Percentiles rank a stretch among this genome's conserved stretches.
Evolutionary conservation across 2,888 invertebrate species (phyloP).

Genomic region (Sinopyrophorus schimmeli): DNA sequence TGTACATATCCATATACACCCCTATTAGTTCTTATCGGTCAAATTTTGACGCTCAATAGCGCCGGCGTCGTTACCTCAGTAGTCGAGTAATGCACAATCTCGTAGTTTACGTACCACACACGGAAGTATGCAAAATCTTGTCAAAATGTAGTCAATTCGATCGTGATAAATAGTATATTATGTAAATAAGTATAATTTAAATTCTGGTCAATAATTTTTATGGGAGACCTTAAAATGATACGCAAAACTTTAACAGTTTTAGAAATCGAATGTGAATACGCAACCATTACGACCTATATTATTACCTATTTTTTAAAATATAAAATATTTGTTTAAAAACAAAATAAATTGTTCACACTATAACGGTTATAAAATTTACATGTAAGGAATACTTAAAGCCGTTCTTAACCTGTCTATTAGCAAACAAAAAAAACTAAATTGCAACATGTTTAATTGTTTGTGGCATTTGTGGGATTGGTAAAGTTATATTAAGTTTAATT

Average conservation of each 20-base stretch:
- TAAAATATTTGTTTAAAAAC: constrained; percentile 31
- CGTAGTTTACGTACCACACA: constrained; percentile 15
- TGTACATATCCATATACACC: no score
- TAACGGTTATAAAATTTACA: no score
- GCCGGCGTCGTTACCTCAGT: constrained; percentile 28
- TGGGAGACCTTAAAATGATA: constrained; percentile 5
- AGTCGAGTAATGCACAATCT: constrained; percentile 19
- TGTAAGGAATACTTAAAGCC: no score
- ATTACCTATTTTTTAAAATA: constrained; percentile 40
- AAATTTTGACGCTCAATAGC: constrained; percentile 23
- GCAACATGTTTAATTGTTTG: constrained; percentile 64
- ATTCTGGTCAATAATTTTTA: constrained; percentile 14
- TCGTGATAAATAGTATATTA: constrained; percentile 19
- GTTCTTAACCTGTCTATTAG: no score
- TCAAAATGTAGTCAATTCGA: constrained; percentile 19
- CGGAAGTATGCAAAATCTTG: constrained; percentile 13
- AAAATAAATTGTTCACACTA: no score
- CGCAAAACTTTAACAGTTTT: constrained; percentile 21
- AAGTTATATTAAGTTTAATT: constrained; percentile 18
- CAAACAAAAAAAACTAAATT: constrained; percentile 28
- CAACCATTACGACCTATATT: constrained; percentile 47
- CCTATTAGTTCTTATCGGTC: constrained; percentile 12
- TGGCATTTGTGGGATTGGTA: constrained; percentile 57
- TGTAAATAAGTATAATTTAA: constrained; percentile 9
- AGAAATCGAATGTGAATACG: constrained; percentile 12